A percentile compares a stretch with the other conserved stretches of the same genome.
Conservation (phyloP, 2,888 invertebrate species). For the Nephrocerus scutellatus region DNA sequence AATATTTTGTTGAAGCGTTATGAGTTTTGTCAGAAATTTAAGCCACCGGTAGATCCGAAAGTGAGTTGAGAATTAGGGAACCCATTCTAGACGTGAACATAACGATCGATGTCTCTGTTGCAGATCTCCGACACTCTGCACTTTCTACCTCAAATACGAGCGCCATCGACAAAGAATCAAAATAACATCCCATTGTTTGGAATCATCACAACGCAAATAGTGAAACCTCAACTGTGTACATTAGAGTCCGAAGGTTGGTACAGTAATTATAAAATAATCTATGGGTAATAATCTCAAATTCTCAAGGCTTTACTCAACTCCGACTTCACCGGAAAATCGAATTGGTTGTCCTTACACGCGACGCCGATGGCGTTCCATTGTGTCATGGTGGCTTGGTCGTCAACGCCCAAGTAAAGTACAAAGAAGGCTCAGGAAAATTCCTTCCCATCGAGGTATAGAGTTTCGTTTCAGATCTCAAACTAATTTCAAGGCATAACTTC, state of each 20-base stretch:
- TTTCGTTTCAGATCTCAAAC: conserved; percentile 2
- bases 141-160: conserved; percentile 52
- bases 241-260: conserved; percentile 48
- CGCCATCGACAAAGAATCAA: conserved; percentile 43
- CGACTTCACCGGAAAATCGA: conserved; percentile 59
- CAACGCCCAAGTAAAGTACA: conserved; percentile 51
- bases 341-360: conserved; percentile 55
- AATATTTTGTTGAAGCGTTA: conserved; percentile 60
- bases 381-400: conserved; percentile 63
- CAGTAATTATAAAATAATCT: neutral
- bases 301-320: conserved; percentile 44
- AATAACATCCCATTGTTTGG: conserved; percentile 51
- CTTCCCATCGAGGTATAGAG: conserved; percentile 48
- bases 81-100: no score
- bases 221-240: conserved; percentile 55
- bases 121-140: conserved; percentile 50
- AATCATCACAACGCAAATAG: conserved; percentile 57
- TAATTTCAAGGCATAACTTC: conserved; percentile 24
- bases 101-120: no score
- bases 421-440: conserved; percentile 50
- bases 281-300: conserved; percentile 41
- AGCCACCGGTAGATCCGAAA: conserved; percentile 47
- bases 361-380: conserved; percentile 56
- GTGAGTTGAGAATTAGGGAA: no score
- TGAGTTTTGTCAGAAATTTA: conserved; percentile 55